Evolutionary conservation across 2,888 invertebrate species (phyloP).

Genomic region (Anagyrus pseudococci): DNA sequence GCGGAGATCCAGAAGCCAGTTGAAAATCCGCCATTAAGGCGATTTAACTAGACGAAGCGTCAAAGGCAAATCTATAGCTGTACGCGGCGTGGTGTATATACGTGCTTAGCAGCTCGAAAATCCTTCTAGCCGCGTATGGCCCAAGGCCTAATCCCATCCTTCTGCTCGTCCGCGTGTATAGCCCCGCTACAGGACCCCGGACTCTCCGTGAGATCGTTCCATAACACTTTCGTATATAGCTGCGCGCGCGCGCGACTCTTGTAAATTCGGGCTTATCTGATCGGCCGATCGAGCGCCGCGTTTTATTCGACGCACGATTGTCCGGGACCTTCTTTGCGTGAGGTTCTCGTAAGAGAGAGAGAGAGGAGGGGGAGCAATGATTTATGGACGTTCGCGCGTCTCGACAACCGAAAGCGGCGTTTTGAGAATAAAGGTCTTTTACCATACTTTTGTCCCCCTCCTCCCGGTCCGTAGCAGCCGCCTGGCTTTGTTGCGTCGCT

Average conservation of each 20-base stretch:
- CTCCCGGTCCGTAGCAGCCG: neutral
- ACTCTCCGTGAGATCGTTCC: slow-evolving; percentile 37
- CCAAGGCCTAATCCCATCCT: slow-evolving; percentile 38
- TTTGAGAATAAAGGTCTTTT: slow-evolving; percentile 13
- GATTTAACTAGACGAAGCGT: slow-evolving; percentile 10
- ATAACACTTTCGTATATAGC: slow-evolving; percentile 39
- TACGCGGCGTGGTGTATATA: slow-evolving; percentile 12
- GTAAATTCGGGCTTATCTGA: slow-evolving; percentile 40
- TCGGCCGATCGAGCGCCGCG: slow-evolving; percentile 37
- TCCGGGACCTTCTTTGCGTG: slow-evolving; percentile 21
- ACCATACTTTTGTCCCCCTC: neutral
- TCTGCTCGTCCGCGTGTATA: neutral
- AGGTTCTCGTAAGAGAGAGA: neutral
- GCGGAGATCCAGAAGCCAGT: slow-evolving; percentile 29
- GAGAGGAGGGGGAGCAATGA: slow-evolving; percentile 17
- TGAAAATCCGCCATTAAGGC: slow-evolving; percentile 32
- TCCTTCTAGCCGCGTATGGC: too few species aligned
- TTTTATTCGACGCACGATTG: slow-evolving; percentile 39
- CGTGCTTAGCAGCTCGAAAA: too few species aligned
- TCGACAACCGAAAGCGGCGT: slow-evolving; percentile 18
- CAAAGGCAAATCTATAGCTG: neutral
- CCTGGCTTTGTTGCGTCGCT: neutral
- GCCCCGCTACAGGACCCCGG: too few species aligned
- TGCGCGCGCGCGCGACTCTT: slow-evolving; percentile 38
- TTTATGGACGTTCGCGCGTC: slow-evolving; percentile 31